phyloP scores from a whole-genome alignment of 2,797 vertebrate species.

The Falco concolor region DNA sequence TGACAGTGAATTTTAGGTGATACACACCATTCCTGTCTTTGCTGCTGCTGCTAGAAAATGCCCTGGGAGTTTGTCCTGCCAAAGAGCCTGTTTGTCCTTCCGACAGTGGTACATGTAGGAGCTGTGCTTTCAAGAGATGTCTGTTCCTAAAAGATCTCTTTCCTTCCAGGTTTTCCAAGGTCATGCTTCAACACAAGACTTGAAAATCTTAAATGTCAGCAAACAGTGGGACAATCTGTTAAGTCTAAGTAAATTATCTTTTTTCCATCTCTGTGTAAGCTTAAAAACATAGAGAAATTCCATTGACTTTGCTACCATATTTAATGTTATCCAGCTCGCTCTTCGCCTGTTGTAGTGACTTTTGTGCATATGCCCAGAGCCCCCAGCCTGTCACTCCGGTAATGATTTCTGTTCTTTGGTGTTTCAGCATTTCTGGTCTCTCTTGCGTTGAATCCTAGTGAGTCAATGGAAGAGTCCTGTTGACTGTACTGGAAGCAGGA shows the following conservation, averaged over 20 bases:
- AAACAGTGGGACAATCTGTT: background rate
- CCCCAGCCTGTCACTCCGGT: background rate
- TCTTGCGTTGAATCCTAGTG: background rate
- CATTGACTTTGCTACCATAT: background rate
- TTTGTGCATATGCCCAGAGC: background rate
- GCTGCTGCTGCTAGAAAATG: background rate
- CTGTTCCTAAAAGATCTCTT: background rate
- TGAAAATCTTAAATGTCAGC: slow-evolving; percentile 18
- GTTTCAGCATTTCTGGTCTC: background rate
- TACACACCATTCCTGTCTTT: background rate
- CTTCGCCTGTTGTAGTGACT: background rate
- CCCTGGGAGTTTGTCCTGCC: background rate
- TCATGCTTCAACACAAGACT: background rate
- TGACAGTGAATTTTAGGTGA: background rate
- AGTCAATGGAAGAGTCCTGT: background rate
- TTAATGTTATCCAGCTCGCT: background rate
- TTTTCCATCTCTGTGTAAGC: background rate
- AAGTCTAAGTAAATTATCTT: background rate
- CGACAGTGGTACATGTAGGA: background rate
- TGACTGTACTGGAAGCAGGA: background rate
- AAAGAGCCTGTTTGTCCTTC: background rate
- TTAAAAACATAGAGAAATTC: background rate
- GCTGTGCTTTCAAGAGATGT: background rate
- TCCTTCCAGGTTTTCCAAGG: background rate
- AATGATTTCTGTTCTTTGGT: background rate